Evolutionary conservation across 2,888 invertebrate species (phyloP).

Genomic region (Rhogogaster chlorosoma): DNA sequence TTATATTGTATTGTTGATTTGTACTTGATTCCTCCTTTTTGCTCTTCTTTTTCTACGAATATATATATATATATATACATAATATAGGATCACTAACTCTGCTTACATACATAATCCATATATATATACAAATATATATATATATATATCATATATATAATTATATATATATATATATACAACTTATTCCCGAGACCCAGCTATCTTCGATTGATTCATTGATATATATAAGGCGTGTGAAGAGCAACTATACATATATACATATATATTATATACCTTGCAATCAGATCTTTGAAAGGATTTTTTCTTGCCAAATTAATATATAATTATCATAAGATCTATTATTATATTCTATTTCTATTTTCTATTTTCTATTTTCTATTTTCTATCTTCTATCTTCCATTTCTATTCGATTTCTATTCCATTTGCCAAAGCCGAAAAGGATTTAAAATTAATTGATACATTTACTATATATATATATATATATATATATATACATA

Average conservation of each 20-base stretch:
- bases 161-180: background rate
- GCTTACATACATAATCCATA: background rate
- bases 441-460: constrained; percentile 26
- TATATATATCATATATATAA: too few relatives aligned
- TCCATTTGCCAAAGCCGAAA: constrained; percentile 30
- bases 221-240: background rate
- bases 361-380: background rate
- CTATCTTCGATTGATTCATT: background rate
- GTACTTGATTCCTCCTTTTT: too few relatives aligned
- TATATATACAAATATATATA: background rate
- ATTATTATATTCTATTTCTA: background rate
- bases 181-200: background rate
- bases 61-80: too few relatives aligned
- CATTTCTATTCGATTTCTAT: background rate
- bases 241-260: too few relatives aligned
- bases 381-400: background rate
- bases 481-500: background rate
- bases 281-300: background rate
- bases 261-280: too few relatives aligned
- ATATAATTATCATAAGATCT: background rate
- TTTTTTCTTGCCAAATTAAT: background rate
- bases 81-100: background rate
- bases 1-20: too few relatives aligned
- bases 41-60: too few relatives aligned
- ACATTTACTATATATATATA: background rate